A percentile compares a stretch with the other conserved stretches of the same genome.
Evolutionary conservation across 2,113 vertebrate genomes (phyloP).

Genomic region (Bubo bubo): DNA sequence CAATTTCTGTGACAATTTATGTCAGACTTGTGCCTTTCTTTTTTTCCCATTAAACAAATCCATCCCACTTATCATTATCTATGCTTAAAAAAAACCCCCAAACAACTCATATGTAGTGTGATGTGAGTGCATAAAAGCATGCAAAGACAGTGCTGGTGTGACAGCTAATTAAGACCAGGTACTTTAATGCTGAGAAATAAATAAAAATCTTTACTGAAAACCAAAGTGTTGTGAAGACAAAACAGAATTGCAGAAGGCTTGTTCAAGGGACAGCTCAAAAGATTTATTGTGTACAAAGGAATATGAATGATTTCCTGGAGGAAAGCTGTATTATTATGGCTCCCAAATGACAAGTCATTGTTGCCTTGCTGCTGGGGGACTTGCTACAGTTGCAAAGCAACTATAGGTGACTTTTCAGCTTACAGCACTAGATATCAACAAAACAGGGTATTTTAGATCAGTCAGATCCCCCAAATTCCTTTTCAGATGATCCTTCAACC

Average conservation of each 20-base stretch:
- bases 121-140: neutral
- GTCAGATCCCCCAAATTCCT: neutral
- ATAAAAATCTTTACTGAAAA: neutral
- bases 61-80: neutral
- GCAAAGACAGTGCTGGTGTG: neutral
- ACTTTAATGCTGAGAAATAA: neutral
- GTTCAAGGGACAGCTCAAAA: neutral
- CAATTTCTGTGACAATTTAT: neutral
- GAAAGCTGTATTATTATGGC: neutral
- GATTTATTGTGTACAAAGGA: neutral
- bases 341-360: neutral
- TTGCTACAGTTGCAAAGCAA: neutral
- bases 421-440: neutral
- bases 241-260: neutral
- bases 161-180: slow-evolving; percentile 46
- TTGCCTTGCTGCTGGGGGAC: neutral
- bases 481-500: neutral
- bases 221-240: neutral
- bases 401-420: neutral
- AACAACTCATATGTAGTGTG: neutral
- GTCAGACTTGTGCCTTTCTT: neutral
- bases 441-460: neutral
- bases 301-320: neutral
- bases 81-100: neutral
- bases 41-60: neutral